Evolutionary conservation across 2,888 invertebrate genomes (phyloP).

Genomic region (Cephonodes hylas): DNA sequence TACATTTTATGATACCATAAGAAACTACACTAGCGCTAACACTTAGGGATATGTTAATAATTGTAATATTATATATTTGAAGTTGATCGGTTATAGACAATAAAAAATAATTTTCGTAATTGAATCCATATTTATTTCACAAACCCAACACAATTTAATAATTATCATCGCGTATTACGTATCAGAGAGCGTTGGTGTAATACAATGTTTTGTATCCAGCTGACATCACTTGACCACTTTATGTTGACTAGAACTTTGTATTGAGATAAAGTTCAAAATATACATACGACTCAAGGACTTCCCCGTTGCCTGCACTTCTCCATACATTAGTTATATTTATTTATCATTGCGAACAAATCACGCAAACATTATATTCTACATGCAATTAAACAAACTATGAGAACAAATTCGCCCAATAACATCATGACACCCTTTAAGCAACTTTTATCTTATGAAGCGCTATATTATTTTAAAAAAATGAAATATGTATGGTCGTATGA

Average conservation of each 20-base stretch:
- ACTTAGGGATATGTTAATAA: not conserved
- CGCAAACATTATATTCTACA: not conserved
- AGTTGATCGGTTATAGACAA: not conserved
- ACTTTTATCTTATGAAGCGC: too few relatives aligned
- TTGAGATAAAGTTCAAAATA: constrained; percentile 13
- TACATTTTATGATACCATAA: too few relatives aligned
- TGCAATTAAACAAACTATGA: not conserved
- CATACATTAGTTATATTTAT: not conserved
- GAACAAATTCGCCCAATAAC: not conserved
- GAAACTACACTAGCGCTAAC: not conserved
- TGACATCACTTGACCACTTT: not conserved
- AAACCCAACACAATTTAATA: constrained; percentile 12
- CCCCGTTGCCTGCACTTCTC: not conserved
- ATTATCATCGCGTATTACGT: not conserved
- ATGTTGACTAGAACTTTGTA: constrained; percentile 14
- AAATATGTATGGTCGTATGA: too few relatives aligned
- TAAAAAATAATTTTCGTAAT: not conserved
- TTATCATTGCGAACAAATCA: not conserved
- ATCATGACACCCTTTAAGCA: not conserved
- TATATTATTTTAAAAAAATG: too few relatives aligned
- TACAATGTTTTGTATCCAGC: constrained; percentile 2
- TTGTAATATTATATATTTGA: not conserved
- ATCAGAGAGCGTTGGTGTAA: constrained; percentile 8
- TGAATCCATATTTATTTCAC: constrained; percentile 11
- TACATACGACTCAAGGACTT: not conserved